These are phyloP conservation scores for Turritopsis rubra DNA, from an alignment of 30 jellyfish, hydroid and myxozoan species.

Conservation along the genomic window DNA sequence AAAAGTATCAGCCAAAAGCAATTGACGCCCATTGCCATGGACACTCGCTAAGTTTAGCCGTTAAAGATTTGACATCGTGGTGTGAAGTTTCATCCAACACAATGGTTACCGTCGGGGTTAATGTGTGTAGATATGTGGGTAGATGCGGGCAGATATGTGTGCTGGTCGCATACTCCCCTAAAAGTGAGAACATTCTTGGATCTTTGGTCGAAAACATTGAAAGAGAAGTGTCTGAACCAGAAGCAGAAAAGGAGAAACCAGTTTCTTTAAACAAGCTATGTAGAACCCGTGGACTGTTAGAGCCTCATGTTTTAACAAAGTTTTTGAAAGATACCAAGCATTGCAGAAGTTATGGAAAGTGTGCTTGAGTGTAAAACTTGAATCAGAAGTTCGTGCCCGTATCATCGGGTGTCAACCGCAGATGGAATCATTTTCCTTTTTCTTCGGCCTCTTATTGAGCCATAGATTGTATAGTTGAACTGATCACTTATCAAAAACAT, in stretches of 20 bases:
- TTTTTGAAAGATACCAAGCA: neutral
- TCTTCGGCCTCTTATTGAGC: conserved; percentile 36
- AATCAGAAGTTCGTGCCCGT: conserved; percentile 30
- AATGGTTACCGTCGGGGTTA: conserved; percentile 20
- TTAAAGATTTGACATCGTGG: conserved; percentile 16
- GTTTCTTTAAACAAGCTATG: neutral
- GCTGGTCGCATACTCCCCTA: conserved; percentile 5
- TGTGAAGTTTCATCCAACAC: conserved; percentile 23
- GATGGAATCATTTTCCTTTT: conserved; percentile 34
- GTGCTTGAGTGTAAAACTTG: conserved; percentile 3
- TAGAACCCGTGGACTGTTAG: conserved; percentile 24
- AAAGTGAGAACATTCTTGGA: conserved; percentile 22
- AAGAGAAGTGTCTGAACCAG: neutral
- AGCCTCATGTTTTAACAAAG: conserved; percentile 4
- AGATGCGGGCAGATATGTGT: conserved; percentile 3
- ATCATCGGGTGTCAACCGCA: conserved; percentile 47
- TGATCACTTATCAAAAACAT: conserved; percentile 46
- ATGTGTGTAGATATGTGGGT: neutral
- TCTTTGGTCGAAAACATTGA: conserved; percentile 6
- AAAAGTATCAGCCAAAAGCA: conserved; percentile 13
- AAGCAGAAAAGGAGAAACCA: neutral
- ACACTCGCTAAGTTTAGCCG: conserved; percentile 23
- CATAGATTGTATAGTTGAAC: conserved; percentile 38
- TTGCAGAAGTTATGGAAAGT: conserved; percentile 16
- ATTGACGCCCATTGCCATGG: conserved; percentile 10